Evolutionary conservation across 2,797 vertebrate genomes (phyloP).

Genomic region (Manis pentadactyla): DNA sequence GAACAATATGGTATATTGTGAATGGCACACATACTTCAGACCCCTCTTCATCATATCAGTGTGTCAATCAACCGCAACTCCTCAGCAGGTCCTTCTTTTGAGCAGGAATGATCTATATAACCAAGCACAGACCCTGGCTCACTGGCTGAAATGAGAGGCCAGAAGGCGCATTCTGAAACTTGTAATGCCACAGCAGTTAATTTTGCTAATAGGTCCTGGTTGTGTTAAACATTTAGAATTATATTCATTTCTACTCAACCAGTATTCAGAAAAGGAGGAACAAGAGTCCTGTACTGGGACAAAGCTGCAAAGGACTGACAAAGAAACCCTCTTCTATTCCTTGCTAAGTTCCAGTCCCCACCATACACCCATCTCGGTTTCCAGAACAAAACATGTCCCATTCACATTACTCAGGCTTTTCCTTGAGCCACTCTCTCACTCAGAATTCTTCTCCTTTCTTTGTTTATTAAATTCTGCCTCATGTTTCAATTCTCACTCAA

Average conservation of each 20-base stretch:
- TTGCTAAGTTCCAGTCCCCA: background rate
- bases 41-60: background rate
- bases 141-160: background rate
- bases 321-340: background rate
- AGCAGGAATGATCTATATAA: background rate
- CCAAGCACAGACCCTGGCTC: background rate
- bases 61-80: background rate
- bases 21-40: background rate
- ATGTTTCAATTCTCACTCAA: conserved; percentile 45
- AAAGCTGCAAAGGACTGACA: background rate
- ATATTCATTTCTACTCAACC: background rate
- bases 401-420: conserved; percentile 46
- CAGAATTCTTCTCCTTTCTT: background rate
- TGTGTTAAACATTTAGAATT: background rate
- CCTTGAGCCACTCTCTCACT: background rate
- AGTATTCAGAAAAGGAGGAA: background rate
- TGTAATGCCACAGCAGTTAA: background rate
- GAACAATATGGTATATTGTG: background rate
- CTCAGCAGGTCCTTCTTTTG: background rate
- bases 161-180: background rate
- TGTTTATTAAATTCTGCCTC: conserved; percentile 19
- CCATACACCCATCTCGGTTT: background rate
- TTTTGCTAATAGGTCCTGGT: background rate
- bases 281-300: background rate
- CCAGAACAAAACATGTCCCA: background rate